Percentiles rank a stretch among this genome's conserved stretches.
Conservation (phyloP, 2,888 invertebrate genomes). For the Tipula lateralis region DNA sequence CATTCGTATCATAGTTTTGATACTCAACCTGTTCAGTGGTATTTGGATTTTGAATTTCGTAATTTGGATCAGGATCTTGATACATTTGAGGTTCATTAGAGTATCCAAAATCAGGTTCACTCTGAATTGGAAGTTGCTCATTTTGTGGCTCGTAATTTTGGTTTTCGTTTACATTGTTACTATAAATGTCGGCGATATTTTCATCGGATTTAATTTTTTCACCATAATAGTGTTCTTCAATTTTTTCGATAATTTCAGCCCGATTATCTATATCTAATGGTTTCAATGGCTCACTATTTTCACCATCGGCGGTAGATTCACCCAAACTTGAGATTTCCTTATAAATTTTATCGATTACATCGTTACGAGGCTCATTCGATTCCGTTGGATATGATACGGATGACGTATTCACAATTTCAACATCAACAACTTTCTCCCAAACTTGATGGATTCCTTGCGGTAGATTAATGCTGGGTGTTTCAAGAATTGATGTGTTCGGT, state of each 20-base stretch:
- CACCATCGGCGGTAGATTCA: neutral
- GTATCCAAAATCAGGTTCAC: neutral
- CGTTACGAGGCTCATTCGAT: neutral
- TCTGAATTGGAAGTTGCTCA: neutral
- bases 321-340: neutral
- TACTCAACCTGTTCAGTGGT: neutral
- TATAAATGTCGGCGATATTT: neutral
- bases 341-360: conserved; percentile 1
- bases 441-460: neutral
- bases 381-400: neutral
- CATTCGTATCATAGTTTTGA: neutral
- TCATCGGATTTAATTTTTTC: neutral
- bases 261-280: neutral
- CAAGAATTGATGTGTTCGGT: neutral
- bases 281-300: neutral
- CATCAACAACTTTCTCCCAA: neutral
- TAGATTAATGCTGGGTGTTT: neutral
- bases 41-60: neutral
- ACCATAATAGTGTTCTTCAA: conserved; percentile 25
- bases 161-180: neutral
- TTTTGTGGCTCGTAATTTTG: neutral
- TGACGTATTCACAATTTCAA: neutral
- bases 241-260: conserved; percentile 20
- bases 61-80: neutral
- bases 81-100: neutral